Percentiles rank a stretch among this genome's conserved stretches.
Conservation (phyloP, 2,113 vertebrate species). For the Onychorhynchus coronatus region DNA sequence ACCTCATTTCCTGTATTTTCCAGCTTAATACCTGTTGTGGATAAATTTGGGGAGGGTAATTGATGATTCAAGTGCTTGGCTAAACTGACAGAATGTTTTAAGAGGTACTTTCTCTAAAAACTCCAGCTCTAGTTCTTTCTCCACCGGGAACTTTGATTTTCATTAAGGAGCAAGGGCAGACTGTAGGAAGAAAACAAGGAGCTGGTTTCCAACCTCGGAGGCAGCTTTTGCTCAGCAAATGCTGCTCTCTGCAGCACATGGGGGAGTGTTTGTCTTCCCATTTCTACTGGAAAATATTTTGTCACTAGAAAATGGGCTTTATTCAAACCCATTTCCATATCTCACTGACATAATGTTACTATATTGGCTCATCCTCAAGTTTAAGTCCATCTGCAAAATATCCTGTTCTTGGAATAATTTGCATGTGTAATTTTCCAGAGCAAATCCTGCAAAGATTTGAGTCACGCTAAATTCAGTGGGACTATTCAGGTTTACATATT, state of each 20-base stretch:
- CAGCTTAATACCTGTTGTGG: not conserved
- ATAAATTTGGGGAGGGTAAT: not conserved
- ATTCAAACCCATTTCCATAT: not conserved
- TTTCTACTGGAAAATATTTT: not conserved
- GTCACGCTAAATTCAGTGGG: not conserved
- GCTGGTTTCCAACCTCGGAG: not conserved
- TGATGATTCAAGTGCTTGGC: not conserved
- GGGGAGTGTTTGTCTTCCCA: not conserved
- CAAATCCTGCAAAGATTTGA: conserved; percentile 2
- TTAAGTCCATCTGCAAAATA: conserved; percentile 16
- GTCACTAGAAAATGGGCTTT: not conserved
- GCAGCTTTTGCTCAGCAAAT: conserved; percentile 12
- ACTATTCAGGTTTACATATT: not conserved
- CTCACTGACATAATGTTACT: not conserved
- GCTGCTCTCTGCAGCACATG: not conserved
- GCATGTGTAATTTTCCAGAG: conserved; percentile 11
- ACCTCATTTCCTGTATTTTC: not conserved
- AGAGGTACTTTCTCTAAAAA: not conserved
- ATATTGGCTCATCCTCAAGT: not conserved
- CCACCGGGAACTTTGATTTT: not conserved
- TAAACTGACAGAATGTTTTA: conserved; percentile 14
- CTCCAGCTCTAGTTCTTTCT: conserved; percentile 3
- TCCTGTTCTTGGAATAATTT: conserved; percentile 18
- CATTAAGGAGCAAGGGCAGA: conserved; percentile 10
- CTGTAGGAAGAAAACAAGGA: not conserved